These are phyloP conservation scores for Pentalonia nigronervosa DNA, from an alignment of 1,140 invertebrate genomes.

Conservation along the genomic window DNA sequence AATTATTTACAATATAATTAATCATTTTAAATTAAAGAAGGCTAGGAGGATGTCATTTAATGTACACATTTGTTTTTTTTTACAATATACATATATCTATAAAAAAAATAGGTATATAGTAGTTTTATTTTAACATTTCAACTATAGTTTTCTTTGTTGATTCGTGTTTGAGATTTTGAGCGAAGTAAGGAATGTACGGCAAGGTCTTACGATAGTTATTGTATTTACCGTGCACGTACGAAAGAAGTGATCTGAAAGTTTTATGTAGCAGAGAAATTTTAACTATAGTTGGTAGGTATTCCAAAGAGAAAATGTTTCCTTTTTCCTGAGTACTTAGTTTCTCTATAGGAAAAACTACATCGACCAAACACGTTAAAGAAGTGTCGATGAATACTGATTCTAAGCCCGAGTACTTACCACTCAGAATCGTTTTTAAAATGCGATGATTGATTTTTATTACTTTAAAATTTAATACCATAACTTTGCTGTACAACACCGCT, in stretches of 20 bases:
- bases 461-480: neutral
- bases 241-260: neutral
- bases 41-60: neutral
- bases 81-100: no score
- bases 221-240: neutral
- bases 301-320: neutral
- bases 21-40: neutral
- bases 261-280: neutral
- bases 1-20: neutral
- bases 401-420: neutral
- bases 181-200: neutral
- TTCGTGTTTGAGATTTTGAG: neutral
- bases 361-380: neutral
- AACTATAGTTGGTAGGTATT: neutral
- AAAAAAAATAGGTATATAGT: no score
- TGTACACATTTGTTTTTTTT: neutral
- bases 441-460: neutral
- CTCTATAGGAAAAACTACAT: neutral
- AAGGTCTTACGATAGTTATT: neutral
- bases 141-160: neutral
- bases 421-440: neutral
- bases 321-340: neutral
- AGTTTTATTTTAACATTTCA: no score
- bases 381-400: neutral
- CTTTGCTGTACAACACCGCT: no score